Percentiles rank a stretch among this genome's conserved stretches.
phyloP scores from a whole-genome alignment of 2,797 vertebrate genomes.

The Pelodytes ibericus region DNA sequence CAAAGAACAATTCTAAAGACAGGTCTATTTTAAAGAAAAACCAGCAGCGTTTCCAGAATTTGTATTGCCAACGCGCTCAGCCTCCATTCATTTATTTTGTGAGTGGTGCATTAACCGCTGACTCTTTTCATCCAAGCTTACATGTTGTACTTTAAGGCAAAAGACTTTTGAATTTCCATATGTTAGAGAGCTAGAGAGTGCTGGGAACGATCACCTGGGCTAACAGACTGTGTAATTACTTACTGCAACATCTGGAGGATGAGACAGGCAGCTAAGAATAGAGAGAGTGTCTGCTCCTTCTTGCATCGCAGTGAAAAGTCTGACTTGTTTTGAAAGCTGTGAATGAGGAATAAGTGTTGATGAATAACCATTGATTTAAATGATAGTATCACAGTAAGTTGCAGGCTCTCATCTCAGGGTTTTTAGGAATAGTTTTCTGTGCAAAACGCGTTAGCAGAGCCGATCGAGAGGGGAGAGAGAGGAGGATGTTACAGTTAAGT shows the following conservation, averaged over 20 bases:
- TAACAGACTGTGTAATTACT: constrained; percentile 43
- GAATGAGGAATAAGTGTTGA: constrained; percentile 24
- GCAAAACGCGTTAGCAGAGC: constrained; percentile 4
- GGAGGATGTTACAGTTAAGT: constrained; percentile 21
- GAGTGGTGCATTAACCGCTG: neutral
- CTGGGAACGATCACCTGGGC: constrained; percentile 27
- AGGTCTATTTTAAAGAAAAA: too few relatives aligned
- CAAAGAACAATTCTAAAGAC: too few relatives aligned
- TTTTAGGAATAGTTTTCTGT: constrained; percentile 48
- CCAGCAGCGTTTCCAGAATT: too few relatives aligned
- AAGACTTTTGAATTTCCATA: neutral
- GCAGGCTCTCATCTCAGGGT: constrained; percentile 13
- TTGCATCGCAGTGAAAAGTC: constrained; percentile 12
- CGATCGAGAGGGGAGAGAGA: constrained; percentile 21
- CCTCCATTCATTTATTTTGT: neutral
- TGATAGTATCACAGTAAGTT: constrained; percentile 15
- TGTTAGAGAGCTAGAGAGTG: neutral
- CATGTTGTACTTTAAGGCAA: neutral
- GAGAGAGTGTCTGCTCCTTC: constrained; percentile 11
- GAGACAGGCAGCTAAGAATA: neutral
- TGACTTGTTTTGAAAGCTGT: constrained; percentile 50
- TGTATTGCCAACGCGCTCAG: too few relatives aligned
- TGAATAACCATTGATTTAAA: constrained; percentile 56
- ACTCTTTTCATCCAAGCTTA: neutral
- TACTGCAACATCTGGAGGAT: constrained; percentile 36